Evolutionary conservation across 2,113 vertebrate genomes (phyloP).

Genomic region (Ceuthmochares aereus): DNA sequence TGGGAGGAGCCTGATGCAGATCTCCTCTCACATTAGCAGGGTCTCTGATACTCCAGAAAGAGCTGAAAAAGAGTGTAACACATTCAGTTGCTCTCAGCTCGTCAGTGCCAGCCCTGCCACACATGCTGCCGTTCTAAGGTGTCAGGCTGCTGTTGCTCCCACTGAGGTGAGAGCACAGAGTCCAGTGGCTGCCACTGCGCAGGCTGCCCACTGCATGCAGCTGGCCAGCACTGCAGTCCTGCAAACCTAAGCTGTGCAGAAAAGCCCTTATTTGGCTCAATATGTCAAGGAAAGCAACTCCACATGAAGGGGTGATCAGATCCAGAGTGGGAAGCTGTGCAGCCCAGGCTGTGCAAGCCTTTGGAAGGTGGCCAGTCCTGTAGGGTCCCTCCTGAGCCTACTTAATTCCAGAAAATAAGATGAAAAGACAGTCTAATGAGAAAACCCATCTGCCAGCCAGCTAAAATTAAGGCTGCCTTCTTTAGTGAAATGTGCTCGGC

Average conservation of each 20-base stretch:
- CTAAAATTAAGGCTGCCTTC: slow-evolving; percentile 49
- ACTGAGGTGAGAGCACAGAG: neutral
- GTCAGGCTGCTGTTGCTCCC: neutral
- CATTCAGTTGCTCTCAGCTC: rapidly evolving
- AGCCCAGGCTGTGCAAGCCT: neutral
- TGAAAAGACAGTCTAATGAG: slow-evolving; percentile 65
- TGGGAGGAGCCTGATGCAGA: neutral
- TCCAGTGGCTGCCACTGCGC: rapidly evolving
- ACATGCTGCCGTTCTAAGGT: rapidly evolving
- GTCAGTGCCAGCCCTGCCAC: neutral
- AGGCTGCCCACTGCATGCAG: rapidly evolving
- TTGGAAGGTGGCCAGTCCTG: neutral
- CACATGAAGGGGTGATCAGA: rapidly evolving
- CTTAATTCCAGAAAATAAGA: slow-evolving; percentile 63
- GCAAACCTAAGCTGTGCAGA: rapidly evolving
- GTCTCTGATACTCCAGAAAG: neutral
- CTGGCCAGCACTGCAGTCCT: neutral
- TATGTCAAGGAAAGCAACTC: rapidly evolving
- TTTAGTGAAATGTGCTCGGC: neutral
- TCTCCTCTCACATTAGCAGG: neutral
- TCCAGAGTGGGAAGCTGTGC: rapidly evolving
- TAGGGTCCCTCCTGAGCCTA: neutral
- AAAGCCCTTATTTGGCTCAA: rapidly evolving
- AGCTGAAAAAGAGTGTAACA: neutral
- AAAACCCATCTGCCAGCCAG: slow-evolving; percentile 58